Evolutionary conservation across 2,113 vertebrate species (phyloP), one percentile per base, ranked within the genome.

Genomic region (Turnix velox): DNA sequence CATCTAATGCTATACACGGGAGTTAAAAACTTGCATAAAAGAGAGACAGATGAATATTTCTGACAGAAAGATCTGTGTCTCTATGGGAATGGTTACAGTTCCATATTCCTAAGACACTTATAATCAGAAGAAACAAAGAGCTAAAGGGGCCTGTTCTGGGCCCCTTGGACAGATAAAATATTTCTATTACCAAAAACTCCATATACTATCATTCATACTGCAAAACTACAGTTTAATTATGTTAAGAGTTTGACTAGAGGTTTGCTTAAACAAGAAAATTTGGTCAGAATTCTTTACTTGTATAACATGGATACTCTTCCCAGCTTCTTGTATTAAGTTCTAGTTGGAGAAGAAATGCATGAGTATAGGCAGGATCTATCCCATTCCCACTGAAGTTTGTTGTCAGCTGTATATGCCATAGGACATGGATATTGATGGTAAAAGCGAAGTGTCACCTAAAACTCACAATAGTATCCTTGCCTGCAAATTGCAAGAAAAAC

Each of bases 11-110:
- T 94, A 96, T 90, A 76, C 93, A 94, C 93, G 92, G 92, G 77
- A 97, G 86, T 91, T 91, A 92, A 97, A 97, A 97, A 97, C 95
- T 97, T 96, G 20, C 93, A 93, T 68, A 94, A 93, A 96, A 75
- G 42, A 87, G 74, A 61, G 66, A 76, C 71, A 91, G 77, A 67
- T 94, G 84, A 91, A 79, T 75, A 78, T 66, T 91, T 54, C 78
- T 94, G 87, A 93, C 84, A 95, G 91, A 93, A 95, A 92, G 84
- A 87, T 91, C 89, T 87, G 35, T 72, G 48, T 93, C 87, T 93
- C 84, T 79, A 31, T 35, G 49, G 87, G 95, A 91, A 94, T 71
- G 55, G 72, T 62, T 71, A 91, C 91, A 91, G 55, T 67, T 76
- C 71, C 1, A 1, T 85, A 89, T 88, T 81, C 59, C 22, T 62